Percentiles rank a stretch among this genome's conserved stretches.
These are phyloP conservation scores for Hypomesus transpacificus DNA, from an alignment of 2,113 vertebrate species.

Conservation along the genomic window DNA sequence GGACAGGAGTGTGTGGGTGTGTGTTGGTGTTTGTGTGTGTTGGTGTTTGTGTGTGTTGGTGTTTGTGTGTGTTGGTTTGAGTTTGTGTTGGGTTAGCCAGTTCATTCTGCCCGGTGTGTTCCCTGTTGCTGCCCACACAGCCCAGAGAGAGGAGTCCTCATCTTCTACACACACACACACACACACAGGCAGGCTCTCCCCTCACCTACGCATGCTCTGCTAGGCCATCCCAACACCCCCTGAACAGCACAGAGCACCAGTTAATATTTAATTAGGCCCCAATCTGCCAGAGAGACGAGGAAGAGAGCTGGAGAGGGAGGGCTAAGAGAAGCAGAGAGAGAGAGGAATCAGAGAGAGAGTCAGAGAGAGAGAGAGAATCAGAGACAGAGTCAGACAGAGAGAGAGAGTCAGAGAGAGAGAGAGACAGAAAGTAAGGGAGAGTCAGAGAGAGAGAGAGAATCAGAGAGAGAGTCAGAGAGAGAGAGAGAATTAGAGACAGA, in stretches of 20 bases:
- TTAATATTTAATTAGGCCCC: conserved; percentile 72
- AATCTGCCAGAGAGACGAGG: conserved; percentile 40
- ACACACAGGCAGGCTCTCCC: conserved; percentile 49
- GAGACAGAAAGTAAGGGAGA: not conserved
- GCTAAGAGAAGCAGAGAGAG: conserved; percentile 20
- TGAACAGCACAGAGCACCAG: conserved; percentile 28
- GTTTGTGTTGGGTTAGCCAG: conserved; percentile 30
- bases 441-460: not conserved
- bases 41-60: conserved; percentile 7
- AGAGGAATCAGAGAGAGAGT: conserved; percentile 10
- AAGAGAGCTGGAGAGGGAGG: conserved; percentile 27
- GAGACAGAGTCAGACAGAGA: too few species aligned
- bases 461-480: not conserved
- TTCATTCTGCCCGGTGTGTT: conserved; percentile 42
- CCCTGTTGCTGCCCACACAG: conserved; percentile 56
- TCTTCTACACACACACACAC: not conserved
- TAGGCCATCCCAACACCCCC: conserved; percentile 34
- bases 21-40: conserved; percentile 8
- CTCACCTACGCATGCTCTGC: conserved; percentile 57
- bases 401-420: not conserved
- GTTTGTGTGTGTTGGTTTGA: conserved; percentile 8
- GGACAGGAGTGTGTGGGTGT: conserved; percentile 23
- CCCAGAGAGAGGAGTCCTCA: conserved; percentile 54
- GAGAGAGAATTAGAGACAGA: not conserved
- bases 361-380: not conserved